Evolutionary conservation across 2,113 vertebrate genomes (phyloP), one percentile per base, ranked within the genome.

Genomic region (Chaetorhynchus papuensis): DNA sequence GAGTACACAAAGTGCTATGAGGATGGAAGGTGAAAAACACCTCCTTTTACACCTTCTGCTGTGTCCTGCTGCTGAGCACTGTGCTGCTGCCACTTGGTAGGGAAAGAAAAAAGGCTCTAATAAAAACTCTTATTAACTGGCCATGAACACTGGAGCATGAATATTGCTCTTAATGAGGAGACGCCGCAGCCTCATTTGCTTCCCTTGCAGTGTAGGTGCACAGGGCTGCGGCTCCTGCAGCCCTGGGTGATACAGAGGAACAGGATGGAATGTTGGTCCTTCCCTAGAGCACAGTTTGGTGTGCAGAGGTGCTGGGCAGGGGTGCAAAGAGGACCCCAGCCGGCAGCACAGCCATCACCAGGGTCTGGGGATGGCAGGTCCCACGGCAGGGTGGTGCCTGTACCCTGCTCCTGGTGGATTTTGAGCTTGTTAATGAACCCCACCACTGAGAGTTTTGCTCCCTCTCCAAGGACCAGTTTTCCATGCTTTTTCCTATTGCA

Each of bases 141-240:
- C 91, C 14, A 2, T 72, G 92, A 87, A 88, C 88, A 79, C 76
- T 70, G 86, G 79, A 92, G 82, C 76, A n/a, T 91, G 87, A 91
- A 91, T 85, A 83, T 89, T 83, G 70, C 78, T 80, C 59, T 59
- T 94, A 74, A 80, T 88, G 95, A 96, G 90, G 75, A 60, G 52
- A 56, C 56, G 7, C 69, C 13, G 28, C 13, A 65, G 87, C 47
- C 52, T 93, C 76, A 20, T 87, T 87, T 87, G 78, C 78, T 80
- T 60, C 41, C 56, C 87, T 49, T 5, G 37, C 19, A 2, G 24
- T 5, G 8, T 21, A 33, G 78, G 57, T 45, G 53, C 33, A 19
- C 39, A 42, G 31, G 19, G 26, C 69, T 70, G 6, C 20, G 7
- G 79, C 49, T 79, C 27, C 37, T 26, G 59, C 35, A 15, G 89